Percentiles rank a stretch among this genome's conserved stretches.
Conservation (phyloP, 2,888 invertebrate genomes). For the Mystacides longicornis region DNA sequence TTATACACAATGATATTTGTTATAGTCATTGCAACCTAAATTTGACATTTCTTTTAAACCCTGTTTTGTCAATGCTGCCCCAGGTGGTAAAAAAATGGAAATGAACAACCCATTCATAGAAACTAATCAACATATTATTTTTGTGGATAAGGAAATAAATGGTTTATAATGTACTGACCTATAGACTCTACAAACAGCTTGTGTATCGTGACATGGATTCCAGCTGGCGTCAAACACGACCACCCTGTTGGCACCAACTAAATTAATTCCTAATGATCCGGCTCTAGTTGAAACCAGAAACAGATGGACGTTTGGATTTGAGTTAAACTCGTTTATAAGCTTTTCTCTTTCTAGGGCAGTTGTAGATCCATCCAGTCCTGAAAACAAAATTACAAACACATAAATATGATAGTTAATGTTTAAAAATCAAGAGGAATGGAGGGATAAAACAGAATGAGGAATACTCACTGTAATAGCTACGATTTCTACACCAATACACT, state of each 20-base stretch:
- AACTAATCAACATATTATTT: no score
- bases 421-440: no score
- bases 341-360: constrained; percentile 91
- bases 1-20: no score
- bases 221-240: constrained; percentile 97
- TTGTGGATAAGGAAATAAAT: no score
- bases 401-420: not conserved
- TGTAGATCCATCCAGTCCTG: constrained; percentile 92
- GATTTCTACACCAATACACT: constrained; percentile 77
- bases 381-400: constrained; percentile 18
- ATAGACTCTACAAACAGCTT: constrained; percentile 95
- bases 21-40: no score
- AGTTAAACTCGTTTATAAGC: constrained; percentile 93
- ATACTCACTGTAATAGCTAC: constrained; percentile 82
- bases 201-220: constrained; percentile 98
- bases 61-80: not conserved
- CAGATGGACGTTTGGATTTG: constrained; percentile 75
- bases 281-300: constrained; percentile 96
- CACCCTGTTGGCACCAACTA: constrained; percentile 95
- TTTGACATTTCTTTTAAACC: no score
- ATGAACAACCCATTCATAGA: not conserved
- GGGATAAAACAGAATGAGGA: no score
- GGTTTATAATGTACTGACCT: no score
- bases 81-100: not conserved
- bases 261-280: constrained; percentile 93